Evolutionary conservation across 2,797 vertebrate genomes (phyloP).

Genomic region (Rhinoraja longicauda): DNA sequence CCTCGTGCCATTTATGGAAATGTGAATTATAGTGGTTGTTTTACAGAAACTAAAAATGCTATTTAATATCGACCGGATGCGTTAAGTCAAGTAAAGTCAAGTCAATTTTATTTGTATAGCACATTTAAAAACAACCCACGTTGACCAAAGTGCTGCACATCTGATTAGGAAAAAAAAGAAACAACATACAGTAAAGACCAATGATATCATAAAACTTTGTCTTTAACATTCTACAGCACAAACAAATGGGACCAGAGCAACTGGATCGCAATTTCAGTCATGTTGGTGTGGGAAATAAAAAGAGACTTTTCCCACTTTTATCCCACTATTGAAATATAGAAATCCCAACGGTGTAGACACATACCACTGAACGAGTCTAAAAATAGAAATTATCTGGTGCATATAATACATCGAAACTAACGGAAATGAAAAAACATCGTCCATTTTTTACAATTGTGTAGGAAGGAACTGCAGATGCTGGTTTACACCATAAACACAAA

Average conservation of each 20-base stretch:
- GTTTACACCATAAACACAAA: too few species aligned
- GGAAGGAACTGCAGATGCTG: too few species aligned
- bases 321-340: background rate
- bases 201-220: too few species aligned
- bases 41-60: background rate
- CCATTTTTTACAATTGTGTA: too few species aligned
- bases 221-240: background rate
- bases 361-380: background rate
- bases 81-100: too few species aligned
- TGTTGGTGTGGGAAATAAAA: background rate
- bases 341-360: background rate
- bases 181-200: too few species aligned
- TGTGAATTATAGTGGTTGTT: too few species aligned
- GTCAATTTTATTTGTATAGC: too few species aligned
- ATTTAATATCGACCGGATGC: background rate
- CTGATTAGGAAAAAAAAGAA: too few species aligned
- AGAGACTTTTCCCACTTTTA: background rate
- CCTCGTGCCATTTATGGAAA: background rate
- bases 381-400: background rate
- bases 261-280: background rate
- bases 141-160: too few species aligned
- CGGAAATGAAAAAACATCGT: too few species aligned
- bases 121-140: too few species aligned
- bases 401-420: background rate
- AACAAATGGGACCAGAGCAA: background rate